Evolutionary conservation across 2,888 invertebrate genomes (phyloP).

Genomic region (Caenorhabditis sp.): DNA sequence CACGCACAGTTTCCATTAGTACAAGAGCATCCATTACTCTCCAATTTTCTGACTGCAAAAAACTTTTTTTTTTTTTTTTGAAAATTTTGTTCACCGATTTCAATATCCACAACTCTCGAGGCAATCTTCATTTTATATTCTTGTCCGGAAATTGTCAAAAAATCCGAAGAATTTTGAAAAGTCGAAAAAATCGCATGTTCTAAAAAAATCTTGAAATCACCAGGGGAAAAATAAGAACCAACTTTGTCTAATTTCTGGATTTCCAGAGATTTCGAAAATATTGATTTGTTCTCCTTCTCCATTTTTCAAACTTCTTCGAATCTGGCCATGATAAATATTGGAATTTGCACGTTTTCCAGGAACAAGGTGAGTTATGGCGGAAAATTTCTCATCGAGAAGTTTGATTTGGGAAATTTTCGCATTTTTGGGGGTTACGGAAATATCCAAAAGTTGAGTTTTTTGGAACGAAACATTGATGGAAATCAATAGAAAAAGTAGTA

Average conservation of each 20-base stretch:
- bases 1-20: slow-evolving; percentile 68
- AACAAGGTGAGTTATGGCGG: neutral
- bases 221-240: neutral
- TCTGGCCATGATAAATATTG: neutral
- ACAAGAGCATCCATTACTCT: slow-evolving; percentile 63
- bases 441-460: neutral
- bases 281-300: neutral
- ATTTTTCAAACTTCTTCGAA: neutral
- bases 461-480: neutral
- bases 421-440: neutral
- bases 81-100: slow-evolving; percentile 5
- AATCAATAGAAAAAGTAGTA: neutral
- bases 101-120: slow-evolving; percentile 1
- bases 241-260: neutral
- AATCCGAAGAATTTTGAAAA: neutral
- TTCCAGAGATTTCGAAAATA: neutral
- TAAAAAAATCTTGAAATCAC: too few relatives aligned
- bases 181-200: neutral
- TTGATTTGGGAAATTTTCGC: neutral
- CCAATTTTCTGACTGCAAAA: neutral
- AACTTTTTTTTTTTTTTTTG: too few relatives aligned
- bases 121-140: slow-evolving; percentile 18
- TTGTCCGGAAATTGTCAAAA: slow-evolving; percentile 12
- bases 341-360: neutral
- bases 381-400: neutral